Percentiles rank a stretch among this genome's conserved stretches.
Conservation (phyloP, 2,797 vertebrate species). For the Xenopus petersii region DNA sequence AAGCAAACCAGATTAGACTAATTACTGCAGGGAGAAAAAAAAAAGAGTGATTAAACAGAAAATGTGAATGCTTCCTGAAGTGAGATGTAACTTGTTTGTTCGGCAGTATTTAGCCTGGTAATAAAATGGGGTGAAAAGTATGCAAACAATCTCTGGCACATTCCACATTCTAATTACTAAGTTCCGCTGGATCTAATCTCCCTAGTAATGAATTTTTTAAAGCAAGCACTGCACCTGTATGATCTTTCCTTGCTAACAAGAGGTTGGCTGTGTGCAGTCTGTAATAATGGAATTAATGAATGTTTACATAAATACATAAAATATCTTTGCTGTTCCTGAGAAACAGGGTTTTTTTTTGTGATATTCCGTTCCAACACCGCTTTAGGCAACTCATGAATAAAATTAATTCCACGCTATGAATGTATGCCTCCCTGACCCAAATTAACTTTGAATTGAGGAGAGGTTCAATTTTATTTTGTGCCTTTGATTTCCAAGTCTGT, state of each 20-base stretch:
- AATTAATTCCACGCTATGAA: no score
- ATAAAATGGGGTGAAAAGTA: neutral
- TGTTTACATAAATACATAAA: neutral
- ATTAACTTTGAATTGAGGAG: no score
- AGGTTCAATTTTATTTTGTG: no score
- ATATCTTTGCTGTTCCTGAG: no score
- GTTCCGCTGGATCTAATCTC: conserved; percentile 12
- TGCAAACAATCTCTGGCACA: conserved; percentile 24
- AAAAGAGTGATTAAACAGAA: neutral
- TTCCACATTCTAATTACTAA: conserved; percentile 14
- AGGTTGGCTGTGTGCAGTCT: neutral
- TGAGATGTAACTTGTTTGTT: conserved; percentile 28
- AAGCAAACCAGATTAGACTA: conserved; percentile 48
- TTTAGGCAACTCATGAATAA: no score
- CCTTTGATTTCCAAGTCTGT: no score
- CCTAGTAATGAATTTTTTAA: conserved; percentile 16
- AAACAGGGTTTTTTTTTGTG: no score
- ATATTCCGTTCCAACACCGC: no score
- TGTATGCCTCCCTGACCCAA: no score
- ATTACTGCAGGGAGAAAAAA: conserved; percentile 42
- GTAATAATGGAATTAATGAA: conserved; percentile 11
- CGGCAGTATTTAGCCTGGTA: conserved; percentile 19
- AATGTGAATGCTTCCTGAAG: conserved; percentile 36
- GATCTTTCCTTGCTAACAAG: neutral
- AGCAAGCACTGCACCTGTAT: neutral